Conservation (phyloP, 2,113 vertebrate genomes). For the Ibidorhyncha struthersii region DNA sequence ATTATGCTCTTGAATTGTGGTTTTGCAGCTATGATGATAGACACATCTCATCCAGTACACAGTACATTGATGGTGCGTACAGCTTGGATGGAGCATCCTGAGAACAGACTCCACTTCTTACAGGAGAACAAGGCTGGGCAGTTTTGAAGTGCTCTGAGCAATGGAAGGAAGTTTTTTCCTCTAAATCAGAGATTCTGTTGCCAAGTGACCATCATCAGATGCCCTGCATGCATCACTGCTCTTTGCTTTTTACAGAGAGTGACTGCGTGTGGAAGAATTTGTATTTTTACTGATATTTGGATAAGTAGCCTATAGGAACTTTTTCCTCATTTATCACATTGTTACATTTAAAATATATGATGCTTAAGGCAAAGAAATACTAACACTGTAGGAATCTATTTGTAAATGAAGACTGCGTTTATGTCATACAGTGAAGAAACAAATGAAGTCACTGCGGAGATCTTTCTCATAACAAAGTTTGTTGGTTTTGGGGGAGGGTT, state of each 20-base stretch:
- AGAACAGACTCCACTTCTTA: background rate
- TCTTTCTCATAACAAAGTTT: background rate
- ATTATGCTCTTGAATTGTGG: background rate
- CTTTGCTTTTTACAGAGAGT: background rate
- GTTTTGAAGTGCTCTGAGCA: background rate
- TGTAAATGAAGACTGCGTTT: background rate
- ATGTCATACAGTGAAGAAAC: background rate
- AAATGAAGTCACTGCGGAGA: background rate
- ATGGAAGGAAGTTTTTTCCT: background rate
- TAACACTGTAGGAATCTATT: background rate
- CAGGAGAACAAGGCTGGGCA: background rate
- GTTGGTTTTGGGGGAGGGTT: background rate
- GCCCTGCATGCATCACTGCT: background rate
- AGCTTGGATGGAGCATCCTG: background rate
- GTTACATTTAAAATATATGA: background rate
- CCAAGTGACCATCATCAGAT: background rate
- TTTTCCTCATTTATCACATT: background rate
- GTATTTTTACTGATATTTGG: background rate
- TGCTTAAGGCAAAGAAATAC: background rate
- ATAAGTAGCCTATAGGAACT: background rate
- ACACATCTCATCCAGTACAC: background rate
- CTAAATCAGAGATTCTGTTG: background rate
- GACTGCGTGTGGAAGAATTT: background rate
- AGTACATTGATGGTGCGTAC: background rate
- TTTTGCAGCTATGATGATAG: background rate